A percentile compares a stretch with the other conserved stretches of the same genome.
phyloP scores from a whole-genome alignment of 1,140 invertebrate genomes.

The Lanistes nyassanus region DNA sequence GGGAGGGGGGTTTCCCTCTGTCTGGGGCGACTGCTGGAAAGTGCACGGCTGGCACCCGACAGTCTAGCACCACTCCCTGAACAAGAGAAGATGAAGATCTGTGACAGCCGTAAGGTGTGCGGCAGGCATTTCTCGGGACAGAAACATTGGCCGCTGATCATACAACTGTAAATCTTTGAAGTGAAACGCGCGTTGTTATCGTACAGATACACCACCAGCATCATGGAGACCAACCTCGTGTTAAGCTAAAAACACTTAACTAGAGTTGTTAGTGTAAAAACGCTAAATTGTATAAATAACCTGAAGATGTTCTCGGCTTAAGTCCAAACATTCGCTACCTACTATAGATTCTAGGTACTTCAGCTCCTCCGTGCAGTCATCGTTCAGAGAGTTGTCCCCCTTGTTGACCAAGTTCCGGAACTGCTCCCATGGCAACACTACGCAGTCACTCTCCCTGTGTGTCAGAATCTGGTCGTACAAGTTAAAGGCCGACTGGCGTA shows the following conservation, averaged over 20 bases:
- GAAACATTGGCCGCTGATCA: no score
- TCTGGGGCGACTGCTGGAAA: background rate
- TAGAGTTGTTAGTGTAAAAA: background rate
- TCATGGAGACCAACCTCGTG: no score
- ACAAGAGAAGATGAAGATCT: background rate
- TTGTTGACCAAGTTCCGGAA: slow-evolving; percentile 16
- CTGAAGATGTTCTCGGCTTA: background rate
- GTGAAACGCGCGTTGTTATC: no score
- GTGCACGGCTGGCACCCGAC: background rate
- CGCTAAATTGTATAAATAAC: no score
- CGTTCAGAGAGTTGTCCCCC: background rate
- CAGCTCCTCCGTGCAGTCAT: slow-evolving; percentile 7
- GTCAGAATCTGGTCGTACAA: slow-evolving; percentile 34
- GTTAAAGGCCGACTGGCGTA: slow-evolving; percentile 17
- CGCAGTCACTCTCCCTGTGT: slow-evolving; percentile 24
- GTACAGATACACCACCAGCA: background rate
- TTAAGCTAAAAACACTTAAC: background rate
- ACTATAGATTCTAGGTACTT: slow-evolving; percentile 22
- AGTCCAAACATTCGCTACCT: background rate
- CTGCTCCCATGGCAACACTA: slow-evolving; percentile 29
- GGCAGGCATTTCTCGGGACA: no score
- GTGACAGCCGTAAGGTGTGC: no score
- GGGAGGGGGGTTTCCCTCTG: background rate
- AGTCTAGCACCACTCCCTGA: slow-evolving; percentile 19
- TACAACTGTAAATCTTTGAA: no score